Evolutionary conservation across 2,888 invertebrate species (phyloP).

Genomic region (Busseola fusca): DNA sequence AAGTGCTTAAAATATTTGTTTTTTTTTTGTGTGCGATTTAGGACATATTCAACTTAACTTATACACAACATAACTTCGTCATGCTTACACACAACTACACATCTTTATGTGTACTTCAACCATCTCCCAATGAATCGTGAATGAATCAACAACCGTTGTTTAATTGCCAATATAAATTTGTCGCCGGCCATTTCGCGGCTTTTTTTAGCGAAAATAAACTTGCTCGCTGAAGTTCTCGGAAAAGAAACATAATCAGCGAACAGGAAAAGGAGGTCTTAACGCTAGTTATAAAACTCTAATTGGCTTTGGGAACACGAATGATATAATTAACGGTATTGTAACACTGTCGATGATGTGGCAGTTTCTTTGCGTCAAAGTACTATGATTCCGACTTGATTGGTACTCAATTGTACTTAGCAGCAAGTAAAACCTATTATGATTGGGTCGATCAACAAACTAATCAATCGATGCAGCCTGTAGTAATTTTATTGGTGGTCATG

Average conservation of each 20-base stretch:
- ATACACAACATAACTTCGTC: too few species aligned
- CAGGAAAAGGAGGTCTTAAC: constrained; percentile 56
- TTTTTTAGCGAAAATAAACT: constrained; percentile 54
- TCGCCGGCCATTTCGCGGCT: constrained; percentile 42
- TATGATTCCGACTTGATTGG: constrained; percentile 12
- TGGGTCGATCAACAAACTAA: constrained; percentile 6
- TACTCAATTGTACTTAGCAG: not conserved
- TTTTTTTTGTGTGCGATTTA: too few species aligned
- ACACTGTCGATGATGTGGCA: constrained; percentile 15
- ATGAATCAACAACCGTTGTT: constrained; percentile 60
- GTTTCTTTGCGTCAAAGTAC: constrained; percentile 4
- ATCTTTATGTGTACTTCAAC: too few species aligned
- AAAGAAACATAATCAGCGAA: constrained; percentile 50
- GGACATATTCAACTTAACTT: too few species aligned
- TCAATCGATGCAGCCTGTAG: constrained; percentile 1
- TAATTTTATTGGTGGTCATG: constrained; percentile 1
- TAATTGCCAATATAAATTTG: constrained; percentile 61
- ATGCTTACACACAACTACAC: not conserved
- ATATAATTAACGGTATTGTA: constrained; percentile 30
- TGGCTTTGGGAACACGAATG: constrained; percentile 23
- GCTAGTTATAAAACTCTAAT: constrained; percentile 21
- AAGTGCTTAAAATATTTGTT: too few species aligned
- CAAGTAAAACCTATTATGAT: constrained; percentile 28
- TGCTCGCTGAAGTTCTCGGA: constrained; percentile 45
- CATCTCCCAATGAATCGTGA: constrained; percentile 33